Evolutionary conservation across 1,140 invertebrate genomes (phyloP).

Genomic region (Orussus abietinus): DNA sequence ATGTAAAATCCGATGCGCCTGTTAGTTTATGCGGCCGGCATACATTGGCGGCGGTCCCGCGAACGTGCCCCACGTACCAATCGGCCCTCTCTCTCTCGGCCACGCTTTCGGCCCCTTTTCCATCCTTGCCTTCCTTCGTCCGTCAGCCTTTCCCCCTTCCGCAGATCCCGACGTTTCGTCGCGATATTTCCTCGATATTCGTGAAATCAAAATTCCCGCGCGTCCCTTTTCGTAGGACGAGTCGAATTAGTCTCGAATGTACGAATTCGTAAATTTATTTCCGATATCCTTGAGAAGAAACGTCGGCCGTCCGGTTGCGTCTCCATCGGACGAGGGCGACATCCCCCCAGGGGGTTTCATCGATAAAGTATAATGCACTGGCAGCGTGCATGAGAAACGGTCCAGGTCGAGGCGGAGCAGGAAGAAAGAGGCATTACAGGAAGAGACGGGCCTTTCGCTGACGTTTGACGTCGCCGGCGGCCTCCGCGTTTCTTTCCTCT

Average conservation of each 20-base stretch:
- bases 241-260: too few species aligned
- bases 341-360: not conserved
- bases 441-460: slow-evolving; percentile 29
- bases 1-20: slow-evolving; percentile 54
- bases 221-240: too few species aligned
- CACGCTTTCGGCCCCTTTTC: slow-evolving; percentile 31
- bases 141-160: too few species aligned
- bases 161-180: not conserved
- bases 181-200: not conserved
- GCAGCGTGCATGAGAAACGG: not conserved
- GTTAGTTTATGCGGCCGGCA: slow-evolving; percentile 54
- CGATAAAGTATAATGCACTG: not conserved
- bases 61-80: slow-evolving; percentile 53
- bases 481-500: slow-evolving; percentile 22
- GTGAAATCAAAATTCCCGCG: not conserved
- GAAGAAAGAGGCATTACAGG: slow-evolving; percentile 25
- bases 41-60: slow-evolving; percentile 49
- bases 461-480: slow-evolving; percentile 44
- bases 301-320: too few species aligned
- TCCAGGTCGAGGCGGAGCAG: slow-evolving; percentile 6
- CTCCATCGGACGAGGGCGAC: too few species aligned
- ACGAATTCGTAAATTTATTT: too few species aligned
- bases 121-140: slow-evolving; percentile 30
- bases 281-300: too few species aligned
- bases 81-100: slow-evolving; percentile 27